Evolutionary conservation across 1,140 invertebrate genomes (phyloP).

Genomic region (Drosophila elegans): DNA sequence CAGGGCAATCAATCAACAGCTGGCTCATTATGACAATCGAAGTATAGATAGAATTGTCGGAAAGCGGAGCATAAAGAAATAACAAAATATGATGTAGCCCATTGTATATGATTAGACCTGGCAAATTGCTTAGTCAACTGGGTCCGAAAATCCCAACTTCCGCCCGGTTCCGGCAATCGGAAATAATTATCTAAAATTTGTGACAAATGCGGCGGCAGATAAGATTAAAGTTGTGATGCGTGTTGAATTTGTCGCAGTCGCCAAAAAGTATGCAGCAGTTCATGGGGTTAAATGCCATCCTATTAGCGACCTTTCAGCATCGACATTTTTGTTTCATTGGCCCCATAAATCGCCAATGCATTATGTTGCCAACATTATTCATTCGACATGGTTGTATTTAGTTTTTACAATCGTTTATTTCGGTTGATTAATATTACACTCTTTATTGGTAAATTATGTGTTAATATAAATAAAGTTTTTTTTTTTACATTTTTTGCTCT

Average conservation of each 20-base stretch:
- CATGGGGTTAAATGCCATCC: background rate
- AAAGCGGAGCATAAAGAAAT: conserved; percentile 10
- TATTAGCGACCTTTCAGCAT: conserved; percentile 6
- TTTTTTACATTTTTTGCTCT: conserved; percentile 12
- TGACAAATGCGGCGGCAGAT: conserved; percentile 56
- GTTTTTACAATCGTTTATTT: conserved; percentile 38
- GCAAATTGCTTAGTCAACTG: conserved; percentile 53
- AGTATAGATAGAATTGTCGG: conserved; percentile 24
- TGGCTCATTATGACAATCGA: conserved; percentile 60
- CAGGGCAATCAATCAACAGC: conserved; percentile 76
- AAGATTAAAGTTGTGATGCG: conserved; percentile 56
- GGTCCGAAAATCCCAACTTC: conserved; percentile 42
- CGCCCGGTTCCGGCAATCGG: conserved; percentile 50
- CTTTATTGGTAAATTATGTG: conserved; percentile 69
- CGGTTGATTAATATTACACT: conserved; percentile 55
- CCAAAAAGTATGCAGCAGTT: conserved; percentile 59
- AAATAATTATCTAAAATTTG: conserved; percentile 66
- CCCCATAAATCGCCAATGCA: conserved; percentile 30
- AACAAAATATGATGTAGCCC: conserved; percentile 32
- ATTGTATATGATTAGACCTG: conserved; percentile 50
- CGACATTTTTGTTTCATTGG: conserved; percentile 11
- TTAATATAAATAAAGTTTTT: conserved; percentile 59
- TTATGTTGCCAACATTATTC: background rate
- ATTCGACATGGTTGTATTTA: conserved; percentile 11
- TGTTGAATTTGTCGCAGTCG: conserved; percentile 16